Conservation (phyloP, 2,888 invertebrate species). For the Andrena chrysosceles region DNA sequence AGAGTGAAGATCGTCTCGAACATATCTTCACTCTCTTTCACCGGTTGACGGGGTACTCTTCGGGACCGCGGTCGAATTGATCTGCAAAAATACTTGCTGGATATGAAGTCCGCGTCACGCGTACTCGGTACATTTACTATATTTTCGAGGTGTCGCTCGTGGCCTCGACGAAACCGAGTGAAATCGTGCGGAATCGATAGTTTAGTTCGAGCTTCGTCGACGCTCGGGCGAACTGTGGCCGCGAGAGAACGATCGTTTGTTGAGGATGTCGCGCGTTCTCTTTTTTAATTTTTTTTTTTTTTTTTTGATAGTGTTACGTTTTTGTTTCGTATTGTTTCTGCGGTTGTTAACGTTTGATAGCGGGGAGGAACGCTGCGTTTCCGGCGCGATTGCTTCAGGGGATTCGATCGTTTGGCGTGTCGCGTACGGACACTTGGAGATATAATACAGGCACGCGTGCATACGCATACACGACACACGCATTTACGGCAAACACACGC, state of each 20-base stretch:
- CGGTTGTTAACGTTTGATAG: slow-evolving; percentile 77
- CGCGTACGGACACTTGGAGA: slow-evolving; percentile 1
- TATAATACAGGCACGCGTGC: slow-evolving; percentile 1
- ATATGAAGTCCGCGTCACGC: slow-evolving; percentile 30
- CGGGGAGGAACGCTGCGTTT: slow-evolving; percentile 11
- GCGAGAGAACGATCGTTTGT: slow-evolving; percentile 65
- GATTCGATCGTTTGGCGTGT: slow-evolving; percentile 3
- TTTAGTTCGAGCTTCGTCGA: slow-evolving; percentile 3
- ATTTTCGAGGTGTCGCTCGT: slow-evolving; percentile 28
- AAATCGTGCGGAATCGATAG: neutral
- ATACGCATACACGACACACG: neutral
- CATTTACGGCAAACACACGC: neutral
- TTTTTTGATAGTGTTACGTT: slow-evolving; percentile 78
- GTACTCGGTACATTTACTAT: slow-evolving; percentile 45
- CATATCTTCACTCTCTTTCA: neutral
- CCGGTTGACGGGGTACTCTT: neutral
- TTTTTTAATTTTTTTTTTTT: neutral
- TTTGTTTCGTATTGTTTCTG: slow-evolving; percentile 82
- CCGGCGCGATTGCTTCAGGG: slow-evolving; percentile 14
- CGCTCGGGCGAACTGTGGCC: neutral
- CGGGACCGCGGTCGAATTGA: slow-evolving; percentile 44
- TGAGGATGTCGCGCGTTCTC: slow-evolving; percentile 72
- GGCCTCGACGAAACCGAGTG: slow-evolving; percentile 18
- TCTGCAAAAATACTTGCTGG: slow-evolving; percentile 11
- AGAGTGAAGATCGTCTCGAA: neutral